Base-by-base conservation (phyloP, 2,113 vertebrate genomes). In the Pipra filicauda region DNA sequence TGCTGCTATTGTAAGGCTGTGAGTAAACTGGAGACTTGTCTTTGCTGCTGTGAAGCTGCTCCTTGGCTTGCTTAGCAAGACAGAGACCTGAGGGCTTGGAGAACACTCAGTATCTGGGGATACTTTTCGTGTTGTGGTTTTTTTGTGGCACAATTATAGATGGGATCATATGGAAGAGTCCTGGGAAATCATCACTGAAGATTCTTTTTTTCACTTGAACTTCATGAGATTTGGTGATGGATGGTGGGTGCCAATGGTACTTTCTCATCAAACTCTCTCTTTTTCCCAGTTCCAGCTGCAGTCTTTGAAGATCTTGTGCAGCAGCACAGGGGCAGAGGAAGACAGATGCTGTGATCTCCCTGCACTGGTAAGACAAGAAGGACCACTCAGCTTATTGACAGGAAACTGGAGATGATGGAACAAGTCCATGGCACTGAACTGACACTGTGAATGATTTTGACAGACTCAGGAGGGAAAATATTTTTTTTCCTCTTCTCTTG, bases 321-420 rank as follows among this genome's bases (percentile, higher is more conserved):
- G 98, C 95, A 99, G 97, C 9, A 95, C 96, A 3, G 99, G 98
- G 98, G 97, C 98, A 3, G 97, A 97, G 17, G 97, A 98, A 37
- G 99, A 99, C 88, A 96, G 91, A 69, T 99, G 99, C 97, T 99
- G 99, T 21, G 98, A 99, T 82, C 98, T 99, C 89, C 99, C 99
- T 16, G 98, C 98, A 1, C 77, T 96, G 98, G 99, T 99, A 94
- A 98, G 98, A 70, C 95, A 58, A 64, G 46, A 67, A 19, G 20
- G 35, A 48, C 5, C 23, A 0, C 55, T 69, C 59, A 80, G 44
- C 62, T 54, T n/a, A 16, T 5, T 57, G 87, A 6, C 54, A 27
- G 9, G n/a, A 28, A 30, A 12, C 30, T 51, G 55, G 75, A 65
- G 26, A 10, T 52, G 72, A 17, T 27, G 59, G 66, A 58, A 81